Evolutionary conservation across 2,797 vertebrate species (phyloP).

Genomic region (Onychomys torridus): DNA sequence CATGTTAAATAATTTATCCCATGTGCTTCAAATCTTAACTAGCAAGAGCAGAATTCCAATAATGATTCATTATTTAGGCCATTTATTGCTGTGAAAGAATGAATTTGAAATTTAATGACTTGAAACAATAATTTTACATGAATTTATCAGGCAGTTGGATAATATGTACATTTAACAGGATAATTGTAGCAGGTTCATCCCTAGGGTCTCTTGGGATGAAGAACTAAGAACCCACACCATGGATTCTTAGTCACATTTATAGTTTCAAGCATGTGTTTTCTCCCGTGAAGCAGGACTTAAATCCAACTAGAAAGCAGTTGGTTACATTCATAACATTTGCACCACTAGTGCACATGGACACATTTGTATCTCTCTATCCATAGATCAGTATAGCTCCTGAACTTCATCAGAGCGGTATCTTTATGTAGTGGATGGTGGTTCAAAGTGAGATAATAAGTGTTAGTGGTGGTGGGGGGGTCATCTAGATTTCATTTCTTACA

Average conservation of each 20-base stretch:
- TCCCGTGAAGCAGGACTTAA: background rate
- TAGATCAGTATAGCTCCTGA: background rate
- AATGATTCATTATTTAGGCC: background rate
- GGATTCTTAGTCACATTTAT: background rate
- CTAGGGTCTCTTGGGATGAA: background rate
- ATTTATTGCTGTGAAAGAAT: background rate
- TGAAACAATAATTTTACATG: background rate
- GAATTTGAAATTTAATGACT: background rate
- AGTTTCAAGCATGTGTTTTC: background rate
- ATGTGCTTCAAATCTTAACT: background rate
- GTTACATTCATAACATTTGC: background rate
- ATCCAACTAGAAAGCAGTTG: background rate
- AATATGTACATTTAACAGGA: background rate
- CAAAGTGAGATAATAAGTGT: background rate
- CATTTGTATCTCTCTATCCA: background rate
- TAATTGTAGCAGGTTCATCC: background rate
- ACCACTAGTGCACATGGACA: no score
- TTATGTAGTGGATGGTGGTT: background rate
- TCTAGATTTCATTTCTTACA: background rate
- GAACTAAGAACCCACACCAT: background rate
- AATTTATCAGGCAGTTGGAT: background rate
- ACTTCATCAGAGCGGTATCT: background rate
- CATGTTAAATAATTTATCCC: background rate
- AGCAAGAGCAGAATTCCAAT: background rate
- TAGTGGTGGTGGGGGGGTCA: background rate